Evolutionary conservation across 2,888 invertebrate species (phyloP).

Genomic region (Metallyticus violacea): DNA sequence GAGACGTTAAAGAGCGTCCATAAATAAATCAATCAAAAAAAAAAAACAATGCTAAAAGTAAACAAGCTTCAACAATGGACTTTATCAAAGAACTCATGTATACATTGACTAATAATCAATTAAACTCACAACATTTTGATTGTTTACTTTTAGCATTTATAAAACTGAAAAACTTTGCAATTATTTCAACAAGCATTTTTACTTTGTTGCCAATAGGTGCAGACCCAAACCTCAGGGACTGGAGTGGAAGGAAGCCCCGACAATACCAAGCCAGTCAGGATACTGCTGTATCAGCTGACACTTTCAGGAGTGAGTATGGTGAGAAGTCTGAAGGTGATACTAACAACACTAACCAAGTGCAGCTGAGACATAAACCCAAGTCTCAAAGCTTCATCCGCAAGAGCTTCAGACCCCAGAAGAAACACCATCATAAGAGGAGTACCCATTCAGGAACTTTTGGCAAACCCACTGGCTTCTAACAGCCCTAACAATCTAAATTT

Average conservation of each 20-base stretch:
- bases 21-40: too few species aligned
- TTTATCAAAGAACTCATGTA: too few species aligned
- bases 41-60: too few species aligned
- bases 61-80: too few species aligned
- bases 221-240: constrained; percentile 82
- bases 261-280: constrained; percentile 69
- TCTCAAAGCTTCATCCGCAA: not conserved
- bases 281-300: constrained; percentile 71
- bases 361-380: not conserved
- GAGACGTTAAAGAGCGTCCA: too few species aligned
- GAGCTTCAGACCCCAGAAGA: not conserved
- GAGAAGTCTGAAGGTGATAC: not conserved
- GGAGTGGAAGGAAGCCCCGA: constrained; percentile 83
- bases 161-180: too few species aligned
- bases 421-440: not conserved
- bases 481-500: too few species aligned
- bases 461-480: not conserved
- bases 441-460: not conserved
- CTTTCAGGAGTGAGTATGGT: constrained; percentile 69
- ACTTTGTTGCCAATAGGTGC: too few species aligned
- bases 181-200: too few species aligned
- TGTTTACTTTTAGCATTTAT: too few species aligned
- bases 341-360: not conserved
- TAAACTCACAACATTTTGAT: too few species aligned
- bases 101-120: too few species aligned